Conservation (phyloP, 2,113 vertebrate genomes). For the Rhinoderma darwinii region DNA sequence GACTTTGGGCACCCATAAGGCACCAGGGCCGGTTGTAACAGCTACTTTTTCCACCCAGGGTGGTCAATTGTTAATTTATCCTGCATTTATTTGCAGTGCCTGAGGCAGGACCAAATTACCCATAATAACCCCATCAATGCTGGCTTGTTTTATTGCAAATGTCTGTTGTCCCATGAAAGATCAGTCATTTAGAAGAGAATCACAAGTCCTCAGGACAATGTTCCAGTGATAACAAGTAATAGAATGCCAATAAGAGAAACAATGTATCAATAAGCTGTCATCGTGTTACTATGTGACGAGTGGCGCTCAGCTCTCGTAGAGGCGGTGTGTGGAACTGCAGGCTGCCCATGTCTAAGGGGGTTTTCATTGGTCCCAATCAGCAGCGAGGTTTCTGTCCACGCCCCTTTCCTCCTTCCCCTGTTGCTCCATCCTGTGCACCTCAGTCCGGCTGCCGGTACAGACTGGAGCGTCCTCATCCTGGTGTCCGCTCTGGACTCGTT, state of each 20-base stretch:
- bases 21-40: no score
- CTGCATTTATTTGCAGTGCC: neutral
- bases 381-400: neutral
- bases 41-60: no score
- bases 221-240: no score
- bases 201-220: no score
- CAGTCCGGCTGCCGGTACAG: neutral
- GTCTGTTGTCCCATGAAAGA: no score
- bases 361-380: neutral
- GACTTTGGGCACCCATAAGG: no score
- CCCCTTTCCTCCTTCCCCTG: conserved; percentile 9
- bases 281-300: neutral
- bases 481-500: neutral
- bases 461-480: neutral
- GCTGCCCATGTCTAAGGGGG: neutral
- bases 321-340: neutral
- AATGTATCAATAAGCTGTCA: no score
- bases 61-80: neutral
- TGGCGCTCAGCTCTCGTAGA: neutral
- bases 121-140: no score
- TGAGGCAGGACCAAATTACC: neutral
- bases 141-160: no score
- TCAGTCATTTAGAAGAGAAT: no score
- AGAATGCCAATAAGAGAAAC: no score
- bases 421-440: neutral